Base-by-base conservation (phyloP, 2,113 vertebrate species). In the Cromileptes altivelis region DNA sequence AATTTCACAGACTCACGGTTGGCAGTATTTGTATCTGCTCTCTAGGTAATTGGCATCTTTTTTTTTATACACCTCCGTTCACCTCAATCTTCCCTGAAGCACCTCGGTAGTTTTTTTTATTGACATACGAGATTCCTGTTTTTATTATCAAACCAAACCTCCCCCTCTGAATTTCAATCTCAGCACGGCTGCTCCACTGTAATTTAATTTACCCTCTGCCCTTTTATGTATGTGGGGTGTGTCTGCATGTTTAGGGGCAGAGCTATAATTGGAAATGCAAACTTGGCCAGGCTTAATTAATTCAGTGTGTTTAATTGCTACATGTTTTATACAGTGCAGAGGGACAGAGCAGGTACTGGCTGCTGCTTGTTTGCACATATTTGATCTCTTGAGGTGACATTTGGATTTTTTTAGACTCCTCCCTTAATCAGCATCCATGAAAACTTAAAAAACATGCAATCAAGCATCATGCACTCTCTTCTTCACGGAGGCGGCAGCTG, bases 191-290 rank as follows among this genome's bases (percentile, higher is more conserved):
- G 75, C 75, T 67, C 25, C 13, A 14, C 6, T 27, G 55, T 89
- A 64, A 81, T 91, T 88, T 67, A 75, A 92, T 90, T 89, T 67
- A 61, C 80, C 72, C 80, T 88, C 73, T 78, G 81, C 68, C 82
- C 72, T 78, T 69, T 67, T 67, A 37, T 84, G 79, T 58, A 42
- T 50, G 74, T 62, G 81, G 58, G 78, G 68, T 58, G 85, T 71
- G 80, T 73, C 53, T 74, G 65, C 25, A 6, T 80, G 70, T 86
- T 80, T 47, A 50, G 21, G 61, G 70, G 61, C 63, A 52, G 50
- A 68, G 74, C 42, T 88, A 68, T 91, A 82, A 92, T 90, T 91
- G 89, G 70, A 90, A 92, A 92, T 85, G 68, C 82, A 93, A 93
- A 89, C 61, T 82, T 79, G 58, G 57, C 68, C 1, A 6, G 5